Evolutionary conservation across 2,888 invertebrate genomes (phyloP), one percentile per base, ranked within the genome.

Genomic region (Flexamia atlantica): DNA sequence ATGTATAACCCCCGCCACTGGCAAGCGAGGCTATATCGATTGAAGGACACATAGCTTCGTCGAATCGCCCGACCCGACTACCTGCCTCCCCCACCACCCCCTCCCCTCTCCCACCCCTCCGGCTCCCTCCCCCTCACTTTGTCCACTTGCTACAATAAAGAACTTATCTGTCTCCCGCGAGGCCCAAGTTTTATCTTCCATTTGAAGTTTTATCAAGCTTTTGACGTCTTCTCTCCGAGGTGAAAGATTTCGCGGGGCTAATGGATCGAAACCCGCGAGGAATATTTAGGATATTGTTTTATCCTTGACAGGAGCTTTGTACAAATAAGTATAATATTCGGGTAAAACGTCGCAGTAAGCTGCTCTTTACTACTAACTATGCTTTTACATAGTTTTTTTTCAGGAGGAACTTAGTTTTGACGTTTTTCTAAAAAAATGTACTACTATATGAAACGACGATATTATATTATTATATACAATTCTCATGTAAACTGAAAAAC

Each of bases 11-110:
- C 84, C 76, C 83, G 74, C 82, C 50, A 53, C 80, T 86, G 83
- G 82, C 84, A 85, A 87, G 85, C 86, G 85, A 84, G 86, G 86
- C 85, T 86, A 85, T 86, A 87, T 86, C 86, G 84, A 84, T 81
- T 84, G 72, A 81, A 70, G 64, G 68, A 60, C 81, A 72, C 79
- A 64, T 64, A 28, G 17, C 64, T 50, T 25, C 57, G 40, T 32
- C 81, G 70, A 70, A 80, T 57, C 50, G 30, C 53, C 74, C 46
- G 68, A 70, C 82, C 82, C 40, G 50, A 20, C 68, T 40, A 64
- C 40, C 81, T 36, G 60, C 40, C 68, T 42, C 2, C 40, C 42
- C 81, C 42, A 5, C 1, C 20, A 32, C 28, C 68, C 36, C 20
- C 23, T 0, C 20, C 68, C 20, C 20, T 23, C 4, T 2, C n/a